These are phyloP conservation scores for Furnarius figulus DNA, from an alignment of 2,113 vertebrate species.

Conservation along the genomic window DNA sequence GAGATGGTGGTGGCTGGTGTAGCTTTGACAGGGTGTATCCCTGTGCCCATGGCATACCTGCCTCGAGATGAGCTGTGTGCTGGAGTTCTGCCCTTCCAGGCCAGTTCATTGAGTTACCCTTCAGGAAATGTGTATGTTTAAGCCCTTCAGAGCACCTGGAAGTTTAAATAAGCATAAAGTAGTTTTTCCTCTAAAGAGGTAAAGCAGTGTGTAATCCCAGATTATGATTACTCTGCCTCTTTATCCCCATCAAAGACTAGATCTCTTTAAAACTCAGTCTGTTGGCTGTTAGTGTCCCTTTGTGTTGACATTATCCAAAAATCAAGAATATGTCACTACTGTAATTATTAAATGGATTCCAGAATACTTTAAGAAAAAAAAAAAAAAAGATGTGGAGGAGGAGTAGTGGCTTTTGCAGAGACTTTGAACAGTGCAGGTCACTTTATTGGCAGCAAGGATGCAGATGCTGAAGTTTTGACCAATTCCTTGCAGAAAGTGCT, in stretches of 20 bases:
- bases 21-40: not conserved
- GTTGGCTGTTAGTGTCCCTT: not conserved
- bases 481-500: not conserved
- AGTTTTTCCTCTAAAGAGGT: not conserved
- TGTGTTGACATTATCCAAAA: not conserved
- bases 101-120: not conserved
- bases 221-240: not conserved
- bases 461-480: slow-evolving; percentile 26
- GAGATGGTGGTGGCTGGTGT: not conserved
- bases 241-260: not conserved
- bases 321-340: not conserved
- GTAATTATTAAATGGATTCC: not conserved
- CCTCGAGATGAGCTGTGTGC: not conserved
- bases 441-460: slow-evolving; percentile 14
- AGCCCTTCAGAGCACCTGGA: not conserved
- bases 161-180: not conserved
- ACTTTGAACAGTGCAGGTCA: not conserved
- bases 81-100: not conserved
- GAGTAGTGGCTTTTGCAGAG: not conserved
- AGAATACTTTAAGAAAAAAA: not conserved
- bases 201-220: not conserved
- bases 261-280: not conserved
- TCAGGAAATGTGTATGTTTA: not conserved
- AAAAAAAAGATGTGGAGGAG: not conserved
- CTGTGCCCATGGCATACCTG: not conserved